Evolutionary conservation across 2,797 vertebrate species (phyloP).

Genomic region (Anguilla marmorata): DNA sequence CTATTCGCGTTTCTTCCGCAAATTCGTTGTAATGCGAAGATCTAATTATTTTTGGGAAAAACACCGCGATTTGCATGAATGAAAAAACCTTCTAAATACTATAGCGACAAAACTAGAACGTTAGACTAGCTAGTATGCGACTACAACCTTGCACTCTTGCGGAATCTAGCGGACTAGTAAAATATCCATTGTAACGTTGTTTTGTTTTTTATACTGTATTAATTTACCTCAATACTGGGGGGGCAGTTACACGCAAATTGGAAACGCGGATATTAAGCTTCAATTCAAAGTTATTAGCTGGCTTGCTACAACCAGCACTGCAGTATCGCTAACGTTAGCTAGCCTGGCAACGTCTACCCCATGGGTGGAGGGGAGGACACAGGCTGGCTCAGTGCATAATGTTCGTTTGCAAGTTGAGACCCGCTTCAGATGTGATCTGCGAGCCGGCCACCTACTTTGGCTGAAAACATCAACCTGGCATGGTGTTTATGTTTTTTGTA

Average conservation of each 20-base stretch:
- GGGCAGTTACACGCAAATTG: neutral
- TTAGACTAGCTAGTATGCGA: neutral
- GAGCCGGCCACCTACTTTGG: neutral
- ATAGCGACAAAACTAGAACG: neutral
- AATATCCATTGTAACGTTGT: neutral
- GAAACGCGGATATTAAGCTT: neutral
- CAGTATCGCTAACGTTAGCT: neutral
- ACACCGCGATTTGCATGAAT: neutral
- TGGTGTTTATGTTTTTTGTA: neutral
- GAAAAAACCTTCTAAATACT: neutral
- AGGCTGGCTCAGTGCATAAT: neutral
- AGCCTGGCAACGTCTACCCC: neutral
- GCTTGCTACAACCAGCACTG: neutral
- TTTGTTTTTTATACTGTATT: neutral
- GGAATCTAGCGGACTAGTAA: neutral
- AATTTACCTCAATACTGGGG: neutral
- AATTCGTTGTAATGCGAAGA: neutral
- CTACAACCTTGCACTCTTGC: neutral
- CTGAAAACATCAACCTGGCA: neutral
- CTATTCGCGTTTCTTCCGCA: neutral
- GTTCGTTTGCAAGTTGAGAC: neutral
- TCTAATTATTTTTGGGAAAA: neutral
- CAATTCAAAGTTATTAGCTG: neutral
- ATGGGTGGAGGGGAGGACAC: slow-evolving; percentile 1
- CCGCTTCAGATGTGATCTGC: neutral